These are phyloP conservation scores for Synaphobranchus kaupii DNA, from an alignment of 2,797 vertebrate species.

Conservation along the genomic window DNA sequence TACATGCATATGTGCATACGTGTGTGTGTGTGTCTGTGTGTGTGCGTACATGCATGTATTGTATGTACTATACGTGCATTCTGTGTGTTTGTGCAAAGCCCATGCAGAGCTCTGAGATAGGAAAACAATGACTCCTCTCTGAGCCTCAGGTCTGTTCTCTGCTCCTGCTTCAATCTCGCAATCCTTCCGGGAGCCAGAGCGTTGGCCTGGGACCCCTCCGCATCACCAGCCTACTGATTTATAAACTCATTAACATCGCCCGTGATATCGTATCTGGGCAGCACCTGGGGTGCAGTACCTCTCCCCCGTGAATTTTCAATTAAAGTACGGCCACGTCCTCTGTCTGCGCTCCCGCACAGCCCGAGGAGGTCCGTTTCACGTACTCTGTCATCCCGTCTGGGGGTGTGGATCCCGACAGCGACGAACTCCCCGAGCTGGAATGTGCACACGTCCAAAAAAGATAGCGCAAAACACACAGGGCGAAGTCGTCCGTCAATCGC, in stretches of 20 bases:
- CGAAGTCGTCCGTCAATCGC: neutral
- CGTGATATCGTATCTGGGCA: conserved; percentile 12
- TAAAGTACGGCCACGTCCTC: neutral
- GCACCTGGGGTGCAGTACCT: neutral
- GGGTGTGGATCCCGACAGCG: neutral
- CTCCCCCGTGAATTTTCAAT: neutral
- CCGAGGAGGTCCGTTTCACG: no score
- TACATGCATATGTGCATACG: neutral
- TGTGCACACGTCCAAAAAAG: neutral
- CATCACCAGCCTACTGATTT: neutral
- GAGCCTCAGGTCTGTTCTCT: neutral
- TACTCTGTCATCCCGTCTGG: neutral
- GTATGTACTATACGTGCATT: neutral
- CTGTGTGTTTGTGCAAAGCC: neutral
- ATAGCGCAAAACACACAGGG: neutral
- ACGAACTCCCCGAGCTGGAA: conserved; percentile 4
- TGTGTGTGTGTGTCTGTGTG: neutral
- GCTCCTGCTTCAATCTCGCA: neutral
- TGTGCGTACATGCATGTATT: neutral
- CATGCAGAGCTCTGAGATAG: neutral
- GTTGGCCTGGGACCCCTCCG: neutral
- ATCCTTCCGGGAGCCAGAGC: neutral
- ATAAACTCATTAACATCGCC: neutral
- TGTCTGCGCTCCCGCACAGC: neutral
- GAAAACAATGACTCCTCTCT: neutral